A percentile compares a stretch with the other conserved stretches of the same genome.
Evolutionary conservation across 2,113 vertebrate species (phyloP).

Genomic region (Carettochelys insculpta): DNA sequence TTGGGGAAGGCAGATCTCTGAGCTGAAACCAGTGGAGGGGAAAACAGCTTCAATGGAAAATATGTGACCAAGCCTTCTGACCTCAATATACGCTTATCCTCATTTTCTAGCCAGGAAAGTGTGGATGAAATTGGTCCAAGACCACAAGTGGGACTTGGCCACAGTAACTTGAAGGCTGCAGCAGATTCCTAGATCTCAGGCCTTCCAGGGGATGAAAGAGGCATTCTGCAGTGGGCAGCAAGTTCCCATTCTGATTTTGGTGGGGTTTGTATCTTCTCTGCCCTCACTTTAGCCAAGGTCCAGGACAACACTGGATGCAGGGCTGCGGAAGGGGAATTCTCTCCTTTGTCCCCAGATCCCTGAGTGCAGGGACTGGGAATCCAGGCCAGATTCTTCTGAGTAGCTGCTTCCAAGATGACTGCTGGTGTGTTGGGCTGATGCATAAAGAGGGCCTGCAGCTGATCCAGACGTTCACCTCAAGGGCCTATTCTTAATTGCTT

Average conservation of each 20-base stretch:
- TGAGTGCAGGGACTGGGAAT: not conserved
- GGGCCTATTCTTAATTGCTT: not conserved
- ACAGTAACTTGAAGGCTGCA: not conserved
- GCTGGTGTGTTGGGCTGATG: too few species aligned
- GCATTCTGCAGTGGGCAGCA: not conserved
- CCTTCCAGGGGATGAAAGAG: too few species aligned
- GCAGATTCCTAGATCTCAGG: not conserved
- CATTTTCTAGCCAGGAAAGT: not conserved
- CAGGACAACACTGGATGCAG: too few species aligned
- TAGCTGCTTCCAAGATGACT: too few species aligned
- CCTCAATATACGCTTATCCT: not conserved
- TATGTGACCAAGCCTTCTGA: not conserved
- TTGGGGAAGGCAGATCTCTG: not conserved
- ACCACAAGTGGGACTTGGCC: not conserved
- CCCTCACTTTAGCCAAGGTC: too few species aligned
- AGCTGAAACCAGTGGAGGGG: not conserved
- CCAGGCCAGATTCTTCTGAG: not conserved
- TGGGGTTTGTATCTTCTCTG: too few species aligned
- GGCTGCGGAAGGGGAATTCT: too few species aligned
- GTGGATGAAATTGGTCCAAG: too few species aligned
- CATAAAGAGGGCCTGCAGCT: not conserved
- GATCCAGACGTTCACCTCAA: not conserved
- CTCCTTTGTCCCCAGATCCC: not conserved
- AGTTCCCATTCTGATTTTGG: not conserved
- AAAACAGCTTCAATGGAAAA: not conserved